These are phyloP conservation scores for Polyploca ridens DNA, from an alignment of 2,888 invertebrate species.

Conservation along the genomic window DNA sequence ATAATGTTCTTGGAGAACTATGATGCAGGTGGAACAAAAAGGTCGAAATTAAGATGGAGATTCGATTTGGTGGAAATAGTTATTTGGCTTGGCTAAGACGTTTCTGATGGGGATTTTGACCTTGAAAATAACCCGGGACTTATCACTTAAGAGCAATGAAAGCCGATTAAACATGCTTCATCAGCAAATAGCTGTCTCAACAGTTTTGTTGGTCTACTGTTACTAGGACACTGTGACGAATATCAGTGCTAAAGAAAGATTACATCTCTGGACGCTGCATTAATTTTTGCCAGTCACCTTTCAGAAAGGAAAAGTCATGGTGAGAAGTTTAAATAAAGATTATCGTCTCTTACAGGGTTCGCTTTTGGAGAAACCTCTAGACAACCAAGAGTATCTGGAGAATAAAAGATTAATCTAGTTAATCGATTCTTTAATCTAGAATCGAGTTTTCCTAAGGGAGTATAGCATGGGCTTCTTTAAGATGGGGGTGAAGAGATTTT, in stretches of 20 bases:
- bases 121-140: no score
- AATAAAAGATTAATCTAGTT: no score
- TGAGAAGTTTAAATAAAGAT: neutral
- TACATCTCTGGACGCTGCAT: conserved; percentile 2
- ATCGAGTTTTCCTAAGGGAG: no score
- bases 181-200: no score
- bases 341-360: neutral
- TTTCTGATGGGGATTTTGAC: no score
- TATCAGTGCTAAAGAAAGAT: conserved; percentile 1
- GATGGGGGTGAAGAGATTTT: no score
- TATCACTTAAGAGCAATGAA: no score
- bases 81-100: neutral
- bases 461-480: no score
- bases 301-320: conserved; percentile 3
- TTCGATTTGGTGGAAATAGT: neutral
- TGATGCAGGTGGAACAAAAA: conserved; percentile 7
- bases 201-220: neutral
- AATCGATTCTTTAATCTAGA: no score
- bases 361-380: neutral
- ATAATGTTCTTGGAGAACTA: neutral
- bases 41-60: neutral
- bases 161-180: no score
- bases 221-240: neutral
- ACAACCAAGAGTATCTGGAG: no score
- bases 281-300: conserved; percentile 1